Evolutionary conservation across 2,797 vertebrate species (phyloP).

Genomic region (Acanthurus leucopareius): DNA sequence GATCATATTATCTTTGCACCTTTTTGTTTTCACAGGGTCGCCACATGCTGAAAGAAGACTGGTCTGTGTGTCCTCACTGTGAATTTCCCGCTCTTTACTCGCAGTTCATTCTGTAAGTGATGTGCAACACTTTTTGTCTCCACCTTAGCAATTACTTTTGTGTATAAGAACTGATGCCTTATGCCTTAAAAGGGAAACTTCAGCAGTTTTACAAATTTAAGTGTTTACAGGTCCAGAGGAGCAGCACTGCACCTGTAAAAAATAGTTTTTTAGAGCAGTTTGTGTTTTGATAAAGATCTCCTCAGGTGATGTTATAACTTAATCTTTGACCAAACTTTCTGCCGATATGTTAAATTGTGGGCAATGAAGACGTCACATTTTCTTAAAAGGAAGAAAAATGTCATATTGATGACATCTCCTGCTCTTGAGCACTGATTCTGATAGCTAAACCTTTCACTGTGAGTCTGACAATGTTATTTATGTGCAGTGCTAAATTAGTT

Average conservation of each 20-base stretch:
- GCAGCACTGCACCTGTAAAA: too few species aligned
- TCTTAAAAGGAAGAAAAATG: too few species aligned
- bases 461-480: too few species aligned
- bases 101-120: conserved; percentile 90
- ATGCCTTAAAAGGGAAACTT: not conserved
- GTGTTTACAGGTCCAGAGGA: not conserved
- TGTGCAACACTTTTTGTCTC: not conserved
- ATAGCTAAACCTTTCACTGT: too few species aligned
- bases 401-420: too few species aligned
- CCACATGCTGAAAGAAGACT: conserved; percentile 95
- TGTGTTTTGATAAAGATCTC: not conserved
- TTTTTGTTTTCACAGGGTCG: conserved; percentile 86
- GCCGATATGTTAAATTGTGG: too few species aligned
- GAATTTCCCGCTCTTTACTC: conserved; percentile 95
- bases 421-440: too few species aligned
- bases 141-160: not conserved
- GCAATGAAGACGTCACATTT: too few species aligned
- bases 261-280: too few species aligned
- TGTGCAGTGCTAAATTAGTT: too few species aligned
- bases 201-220: not conserved
- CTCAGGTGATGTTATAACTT: not conserved
- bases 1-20: not conserved
- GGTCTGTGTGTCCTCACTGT: conserved; percentile 94
- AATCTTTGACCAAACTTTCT: too few species aligned
- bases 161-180: not conserved